Percentiles rank a stretch among this genome's conserved stretches.
phyloP scores from a whole-genome alignment of 2,113 vertebrate species.

The Rhinogobius similis region DNA sequence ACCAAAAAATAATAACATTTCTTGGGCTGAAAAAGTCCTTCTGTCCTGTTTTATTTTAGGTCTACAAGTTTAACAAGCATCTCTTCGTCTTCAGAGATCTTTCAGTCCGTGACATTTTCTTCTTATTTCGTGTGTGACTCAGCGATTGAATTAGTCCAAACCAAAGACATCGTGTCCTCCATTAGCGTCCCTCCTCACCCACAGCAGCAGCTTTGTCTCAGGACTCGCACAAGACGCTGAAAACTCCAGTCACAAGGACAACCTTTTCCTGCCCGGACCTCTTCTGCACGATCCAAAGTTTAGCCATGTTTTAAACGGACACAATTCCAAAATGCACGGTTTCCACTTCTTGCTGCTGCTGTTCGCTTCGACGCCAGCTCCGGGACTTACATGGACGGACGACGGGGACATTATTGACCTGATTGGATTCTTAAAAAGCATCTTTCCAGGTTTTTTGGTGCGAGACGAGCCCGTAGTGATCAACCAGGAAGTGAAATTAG shows the following conservation, averaged over 20 bases:
- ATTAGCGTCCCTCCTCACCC: slow-evolving; percentile 53
- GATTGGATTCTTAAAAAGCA: slow-evolving; percentile 54
- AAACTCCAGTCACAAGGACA: slow-evolving; percentile 73
- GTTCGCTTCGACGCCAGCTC: slow-evolving; percentile 34
- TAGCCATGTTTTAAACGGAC: slow-evolving; percentile 31
- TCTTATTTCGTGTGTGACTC: slow-evolving; percentile 20
- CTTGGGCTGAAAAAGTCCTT: no score
- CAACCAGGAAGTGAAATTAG: slow-evolving; percentile 37
- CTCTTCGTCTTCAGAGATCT: neutral
- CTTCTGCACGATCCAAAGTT: slow-evolving; percentile 23
- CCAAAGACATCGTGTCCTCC: slow-evolving; percentile 45
- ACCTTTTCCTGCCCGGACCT: slow-evolving; percentile 1
- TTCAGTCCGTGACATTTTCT: neutral
- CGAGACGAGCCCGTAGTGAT: slow-evolving; percentile 41
- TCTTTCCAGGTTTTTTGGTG: slow-evolving; percentile 38
- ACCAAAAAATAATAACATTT: no score
- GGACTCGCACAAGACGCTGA: slow-evolving; percentile 16
- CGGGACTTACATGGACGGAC: slow-evolving; percentile 35
- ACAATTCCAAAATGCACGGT: slow-evolving; percentile 54
- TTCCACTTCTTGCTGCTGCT: slow-evolving; percentile 49
- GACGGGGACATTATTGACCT: slow-evolving; percentile 46
- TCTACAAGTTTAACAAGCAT: neutral
- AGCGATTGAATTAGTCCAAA: slow-evolving; percentile 61
- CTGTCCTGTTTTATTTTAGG: neutral
- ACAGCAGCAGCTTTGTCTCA: slow-evolving; percentile 64